Evolutionary conservation across 2,888 invertebrate genomes (phyloP), one percentile per base, ranked within the genome.

Genomic region (Cantharis nigra): DNA sequence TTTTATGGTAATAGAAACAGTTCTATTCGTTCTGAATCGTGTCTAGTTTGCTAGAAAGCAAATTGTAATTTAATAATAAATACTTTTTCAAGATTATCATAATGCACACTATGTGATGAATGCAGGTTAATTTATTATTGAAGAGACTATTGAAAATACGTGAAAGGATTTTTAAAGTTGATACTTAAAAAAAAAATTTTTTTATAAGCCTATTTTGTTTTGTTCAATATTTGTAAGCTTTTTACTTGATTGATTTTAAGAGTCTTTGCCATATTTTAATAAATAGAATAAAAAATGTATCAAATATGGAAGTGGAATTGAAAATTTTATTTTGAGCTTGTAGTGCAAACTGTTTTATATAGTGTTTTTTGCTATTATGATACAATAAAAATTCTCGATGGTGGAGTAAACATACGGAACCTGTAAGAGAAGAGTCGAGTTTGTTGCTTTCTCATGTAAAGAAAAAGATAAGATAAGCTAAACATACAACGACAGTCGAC

Each of bases 391-490:
- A 76, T 74, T 67, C 70, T 64, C 74, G 76, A 79, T 79, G 76
- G 63, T 71, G 65, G n/a, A 67, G 23, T 67, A 67, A 67, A 67
- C 69, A 72, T n/a, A 71, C 74, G 71, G 70, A 74, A 76, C 74
- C 74, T 76, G 76, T 65, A 69, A 79, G 71, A 78, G 75, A 75
- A 64, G 75, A 72, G 65, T 49, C 67, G 78, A 76, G 78, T 79
- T 79, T 79, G 78, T 76, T 79, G 76, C 78, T 79, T 79, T 79
- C 78, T 79, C 78, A 72, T 79, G 78, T 76, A 78, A 80, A 81
- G 75, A 74, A 78, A 76, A 67, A 79, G 80, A 81, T 81, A 81
- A 81, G 81, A 81, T 81, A 81, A 81, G 79, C 78, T 77, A 74
- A 81, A 77, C 77, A 78, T 74, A 79, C 74, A 81, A 76, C 78